Evolutionary conservation across 35 echinoderm and acorn worm genomes (phyloP).

Genomic region (Hemicentrotus pulcherrimus): DNA sequence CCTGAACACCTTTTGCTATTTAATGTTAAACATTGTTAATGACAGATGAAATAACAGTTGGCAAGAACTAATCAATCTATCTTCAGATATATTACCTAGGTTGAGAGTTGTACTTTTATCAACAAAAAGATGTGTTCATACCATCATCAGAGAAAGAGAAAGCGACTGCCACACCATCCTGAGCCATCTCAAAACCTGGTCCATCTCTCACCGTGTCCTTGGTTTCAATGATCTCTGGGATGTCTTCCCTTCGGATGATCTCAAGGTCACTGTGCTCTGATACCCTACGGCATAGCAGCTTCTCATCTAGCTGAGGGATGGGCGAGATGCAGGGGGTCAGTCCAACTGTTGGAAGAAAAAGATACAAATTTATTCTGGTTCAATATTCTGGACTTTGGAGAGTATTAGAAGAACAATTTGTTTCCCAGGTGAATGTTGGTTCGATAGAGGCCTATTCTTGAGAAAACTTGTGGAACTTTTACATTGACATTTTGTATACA

Average conservation of each 20-base stretch:
- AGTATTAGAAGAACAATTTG: no score
- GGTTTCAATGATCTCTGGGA: slow-evolving; percentile 54
- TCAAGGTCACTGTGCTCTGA: slow-evolving; percentile 65
- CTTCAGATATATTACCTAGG: no score
- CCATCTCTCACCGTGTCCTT: slow-evolving; percentile 8
- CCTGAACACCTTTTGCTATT: no score
- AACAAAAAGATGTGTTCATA: not conserved
- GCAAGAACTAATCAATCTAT: no score
- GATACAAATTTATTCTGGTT: not conserved
- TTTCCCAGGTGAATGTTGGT: no score
- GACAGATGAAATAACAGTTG: no score
- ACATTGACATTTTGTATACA: no score
- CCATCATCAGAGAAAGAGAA: not conserved
- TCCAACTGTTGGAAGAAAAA: slow-evolving; percentile 32
- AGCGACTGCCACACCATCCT: slow-evolving; percentile 50
- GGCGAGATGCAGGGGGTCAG: slow-evolving; percentile 98
- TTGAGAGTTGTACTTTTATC: no score
- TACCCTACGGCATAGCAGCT: slow-evolving; percentile 67
- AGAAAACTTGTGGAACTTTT: no score
- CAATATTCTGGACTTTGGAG: not conserved
- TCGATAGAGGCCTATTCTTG: no score
- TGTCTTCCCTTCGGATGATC: slow-evolving; percentile 32
- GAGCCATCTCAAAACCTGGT: not conserved
- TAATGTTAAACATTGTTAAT: no score
- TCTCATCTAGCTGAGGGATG: slow-evolving; percentile 78